Evolutionary conservation across 2,797 vertebrate species (phyloP).

Genomic region (Myotis vivesi): DNA sequence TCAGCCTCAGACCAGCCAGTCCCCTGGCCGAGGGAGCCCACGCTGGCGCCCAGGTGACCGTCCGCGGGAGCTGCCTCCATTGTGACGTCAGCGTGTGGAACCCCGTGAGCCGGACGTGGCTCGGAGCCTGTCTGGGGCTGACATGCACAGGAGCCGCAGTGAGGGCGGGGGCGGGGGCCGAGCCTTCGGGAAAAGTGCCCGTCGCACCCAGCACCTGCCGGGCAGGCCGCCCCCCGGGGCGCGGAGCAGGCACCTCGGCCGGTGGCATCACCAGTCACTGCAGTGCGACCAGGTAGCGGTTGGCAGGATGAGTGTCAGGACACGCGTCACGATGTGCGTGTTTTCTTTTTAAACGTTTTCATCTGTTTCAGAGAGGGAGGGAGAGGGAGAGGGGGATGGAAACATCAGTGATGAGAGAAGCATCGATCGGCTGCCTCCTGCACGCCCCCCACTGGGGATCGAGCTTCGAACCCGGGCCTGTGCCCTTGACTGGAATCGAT

Average conservation of each 20-base stretch:
- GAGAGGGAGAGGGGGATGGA: too few relatives aligned
- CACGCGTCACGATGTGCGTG: accelerated
- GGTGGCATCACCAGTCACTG: accelerated
- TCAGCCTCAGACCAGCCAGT: not conserved
- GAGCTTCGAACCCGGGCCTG: too few relatives aligned
- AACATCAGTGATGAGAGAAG: too few relatives aligned
- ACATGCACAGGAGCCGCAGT: accelerated
- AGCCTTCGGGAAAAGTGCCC: accelerated
- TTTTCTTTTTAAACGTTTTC: too few relatives aligned
- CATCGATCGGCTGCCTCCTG: too few relatives aligned
- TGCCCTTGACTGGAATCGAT: too few relatives aligned
- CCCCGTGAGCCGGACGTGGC: not conserved
- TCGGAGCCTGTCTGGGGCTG: accelerated
- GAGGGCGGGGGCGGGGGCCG: not conserved
- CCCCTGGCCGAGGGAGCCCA: too few relatives aligned
- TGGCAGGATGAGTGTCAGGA: accelerated
- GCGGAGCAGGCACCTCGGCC: not conserved
- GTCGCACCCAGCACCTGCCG: accelerated
- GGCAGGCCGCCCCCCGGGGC: not conserved
- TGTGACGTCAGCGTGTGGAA: not conserved
- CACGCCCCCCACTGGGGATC: too few relatives aligned
- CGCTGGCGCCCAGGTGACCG: accelerated
- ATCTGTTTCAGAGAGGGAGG: too few relatives aligned
- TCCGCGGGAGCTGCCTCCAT: not conserved
- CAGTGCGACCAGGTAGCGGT: accelerated